These are phyloP conservation scores for Trichonephila clavipes DNA, from an alignment of 1,140 invertebrate species.

Conservation along the genomic window DNA sequence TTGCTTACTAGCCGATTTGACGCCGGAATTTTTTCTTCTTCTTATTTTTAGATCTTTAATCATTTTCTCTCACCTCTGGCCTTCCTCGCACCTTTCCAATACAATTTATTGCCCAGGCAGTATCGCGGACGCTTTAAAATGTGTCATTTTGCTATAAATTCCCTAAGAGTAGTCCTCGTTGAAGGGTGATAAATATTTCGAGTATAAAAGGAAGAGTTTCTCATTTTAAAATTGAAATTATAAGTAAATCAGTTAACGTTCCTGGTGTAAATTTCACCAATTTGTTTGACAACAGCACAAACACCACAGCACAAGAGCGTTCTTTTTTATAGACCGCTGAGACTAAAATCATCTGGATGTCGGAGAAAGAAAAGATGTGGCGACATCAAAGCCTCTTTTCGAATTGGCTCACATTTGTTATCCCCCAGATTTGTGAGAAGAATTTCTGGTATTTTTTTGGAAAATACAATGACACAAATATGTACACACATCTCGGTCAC, in stretches of 20 bases:
- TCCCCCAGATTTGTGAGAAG: too few species aligned
- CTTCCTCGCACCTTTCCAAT: constrained; percentile 51
- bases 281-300: too few species aligned
- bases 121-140: constrained; percentile 28
- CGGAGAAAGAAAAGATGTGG: too few species aligned
- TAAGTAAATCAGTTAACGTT: neutral
- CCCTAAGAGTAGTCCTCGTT: neutral
- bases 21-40: constrained; percentile 53
- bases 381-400: too few species aligned
- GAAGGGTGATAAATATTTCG: constrained; percentile 24
- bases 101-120: constrained; percentile 63
- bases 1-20: constrained; percentile 72
- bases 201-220: neutral
- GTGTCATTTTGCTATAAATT: constrained; percentile 55
- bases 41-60: constrained; percentile 65
- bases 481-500: too few species aligned
- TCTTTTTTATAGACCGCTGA: too few species aligned
- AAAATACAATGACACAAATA: too few species aligned
- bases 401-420: too few species aligned
- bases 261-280: neutral
- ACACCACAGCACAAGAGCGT: too few species aligned
- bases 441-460: too few species aligned
- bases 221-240: constrained; percentile 14
- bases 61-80: constrained; percentile 75
- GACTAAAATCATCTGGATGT: too few species aligned